phyloP scores from a whole-genome alignment of 2,888 invertebrate genomes.

The Deladenus siricidicola region DNA sequence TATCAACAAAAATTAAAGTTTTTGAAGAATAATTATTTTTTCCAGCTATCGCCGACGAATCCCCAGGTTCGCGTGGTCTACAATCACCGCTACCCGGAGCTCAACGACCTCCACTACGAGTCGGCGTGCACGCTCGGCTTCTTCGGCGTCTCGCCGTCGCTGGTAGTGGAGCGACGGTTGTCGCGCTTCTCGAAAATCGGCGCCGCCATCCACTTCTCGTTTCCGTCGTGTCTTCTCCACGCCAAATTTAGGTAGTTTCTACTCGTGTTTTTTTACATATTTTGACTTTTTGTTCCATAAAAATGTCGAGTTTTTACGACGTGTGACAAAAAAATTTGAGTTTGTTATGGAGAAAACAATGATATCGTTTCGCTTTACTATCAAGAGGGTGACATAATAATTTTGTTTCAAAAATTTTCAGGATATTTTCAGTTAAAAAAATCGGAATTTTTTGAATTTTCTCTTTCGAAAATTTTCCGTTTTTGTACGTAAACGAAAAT shows the following conservation, averaged over 20 bases:
- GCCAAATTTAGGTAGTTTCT: conserved; percentile 39
- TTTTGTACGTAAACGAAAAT: no score
- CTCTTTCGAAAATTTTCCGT: no score
- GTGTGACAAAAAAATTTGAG: no score
- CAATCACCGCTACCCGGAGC: conserved; percentile 32
- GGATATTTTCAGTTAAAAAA: no score
- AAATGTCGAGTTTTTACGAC: no score
- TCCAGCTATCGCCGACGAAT: conserved; percentile 41
- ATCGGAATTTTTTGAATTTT: no score
- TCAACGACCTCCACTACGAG: conserved; percentile 30
- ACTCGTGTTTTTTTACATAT: background rate
- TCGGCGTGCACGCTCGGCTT: conserved; percentile 17
- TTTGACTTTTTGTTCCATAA: background rate
- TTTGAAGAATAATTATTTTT: background rate
- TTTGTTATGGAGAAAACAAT: no score
- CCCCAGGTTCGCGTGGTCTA: conserved; percentile 40
- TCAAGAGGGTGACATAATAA: no score
- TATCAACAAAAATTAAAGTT: background rate
- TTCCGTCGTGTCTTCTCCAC: conserved; percentile 39
- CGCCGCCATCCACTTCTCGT: conserved; percentile 36
- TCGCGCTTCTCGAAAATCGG: conserved; percentile 42
- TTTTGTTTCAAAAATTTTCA: no score
- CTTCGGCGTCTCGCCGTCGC: conserved; percentile 36
- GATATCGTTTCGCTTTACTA: no score
- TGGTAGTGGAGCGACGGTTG: conserved; percentile 40